Conservation (phyloP, 2,113 vertebrate genomes). For the Pachyramphus minor region DNA sequence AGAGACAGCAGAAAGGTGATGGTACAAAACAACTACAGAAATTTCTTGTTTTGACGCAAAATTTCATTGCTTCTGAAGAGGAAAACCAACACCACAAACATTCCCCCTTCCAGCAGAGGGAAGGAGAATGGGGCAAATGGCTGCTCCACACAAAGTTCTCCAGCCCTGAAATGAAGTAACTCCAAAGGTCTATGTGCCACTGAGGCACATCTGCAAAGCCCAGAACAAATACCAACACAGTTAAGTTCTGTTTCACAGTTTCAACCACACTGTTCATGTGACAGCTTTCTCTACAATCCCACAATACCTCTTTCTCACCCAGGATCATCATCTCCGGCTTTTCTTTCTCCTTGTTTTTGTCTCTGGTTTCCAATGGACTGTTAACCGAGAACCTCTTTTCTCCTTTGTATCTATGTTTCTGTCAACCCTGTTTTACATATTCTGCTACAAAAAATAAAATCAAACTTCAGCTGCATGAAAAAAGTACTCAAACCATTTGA, state of each 20-base stretch:
- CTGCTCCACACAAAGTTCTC: not conserved
- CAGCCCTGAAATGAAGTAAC: not conserved
- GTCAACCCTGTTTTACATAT: not conserved
- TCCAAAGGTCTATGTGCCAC: not conserved
- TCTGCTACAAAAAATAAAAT: not conserved
- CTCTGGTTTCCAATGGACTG: not conserved
- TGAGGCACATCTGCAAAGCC: not conserved
- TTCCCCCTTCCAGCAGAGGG: not conserved
- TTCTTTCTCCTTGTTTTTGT: not conserved
- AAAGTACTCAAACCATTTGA: not conserved
- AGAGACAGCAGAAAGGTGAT: not conserved
- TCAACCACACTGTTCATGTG: not conserved
- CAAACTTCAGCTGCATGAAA: not conserved
- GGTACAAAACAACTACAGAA: not conserved
- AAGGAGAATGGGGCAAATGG: not conserved
- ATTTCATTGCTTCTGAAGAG: not conserved
- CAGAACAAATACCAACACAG: not conserved
- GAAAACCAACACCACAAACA: not conserved
- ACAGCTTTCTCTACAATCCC: not conserved
- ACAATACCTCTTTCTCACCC: not conserved
- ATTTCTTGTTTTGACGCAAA: not conserved
- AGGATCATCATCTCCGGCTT: not conserved
- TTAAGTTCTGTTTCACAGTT: not conserved
- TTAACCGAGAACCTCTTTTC: not conserved
- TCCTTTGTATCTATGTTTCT: not conserved